Evolutionary conservation across 1,140 invertebrate species (phyloP).

Genomic region (Orchesella cincta): DNA sequence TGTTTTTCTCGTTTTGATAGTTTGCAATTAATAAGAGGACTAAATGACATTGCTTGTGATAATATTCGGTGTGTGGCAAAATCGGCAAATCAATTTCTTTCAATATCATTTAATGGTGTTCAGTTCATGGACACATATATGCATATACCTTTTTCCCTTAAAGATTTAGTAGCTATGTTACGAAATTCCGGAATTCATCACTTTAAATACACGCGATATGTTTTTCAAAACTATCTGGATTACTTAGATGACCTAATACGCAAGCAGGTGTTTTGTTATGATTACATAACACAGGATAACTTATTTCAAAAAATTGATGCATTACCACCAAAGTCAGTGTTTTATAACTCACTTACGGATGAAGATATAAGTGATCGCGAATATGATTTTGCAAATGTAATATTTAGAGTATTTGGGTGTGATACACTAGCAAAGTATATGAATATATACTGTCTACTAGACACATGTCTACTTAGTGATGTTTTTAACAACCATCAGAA

Average conservation of each 20-base stretch:
- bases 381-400: neutral
- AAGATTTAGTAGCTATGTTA: neutral
- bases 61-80: neutral
- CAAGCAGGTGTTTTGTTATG: neutral
- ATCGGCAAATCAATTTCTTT: neutral
- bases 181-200: neutral
- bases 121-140: neutral
- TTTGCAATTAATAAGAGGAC: neutral
- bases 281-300: neutral
- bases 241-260: neutral
- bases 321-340: neutral
- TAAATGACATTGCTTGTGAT: neutral
- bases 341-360: constrained; percentile 7
- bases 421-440: neutral
- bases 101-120: neutral
- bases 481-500: constrained; percentile 12
- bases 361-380: constrained; percentile 3
- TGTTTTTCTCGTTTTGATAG: neutral
- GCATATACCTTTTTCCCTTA: neutral
- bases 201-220: neutral
- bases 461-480: neutral
- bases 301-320: neutral
- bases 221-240: neutral
- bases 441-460: neutral
- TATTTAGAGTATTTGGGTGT: neutral